These are phyloP conservation scores for Hypotaenidia okinawae DNA, from an alignment of 2,797 vertebrate genomes.

Conservation along the genomic window DNA sequence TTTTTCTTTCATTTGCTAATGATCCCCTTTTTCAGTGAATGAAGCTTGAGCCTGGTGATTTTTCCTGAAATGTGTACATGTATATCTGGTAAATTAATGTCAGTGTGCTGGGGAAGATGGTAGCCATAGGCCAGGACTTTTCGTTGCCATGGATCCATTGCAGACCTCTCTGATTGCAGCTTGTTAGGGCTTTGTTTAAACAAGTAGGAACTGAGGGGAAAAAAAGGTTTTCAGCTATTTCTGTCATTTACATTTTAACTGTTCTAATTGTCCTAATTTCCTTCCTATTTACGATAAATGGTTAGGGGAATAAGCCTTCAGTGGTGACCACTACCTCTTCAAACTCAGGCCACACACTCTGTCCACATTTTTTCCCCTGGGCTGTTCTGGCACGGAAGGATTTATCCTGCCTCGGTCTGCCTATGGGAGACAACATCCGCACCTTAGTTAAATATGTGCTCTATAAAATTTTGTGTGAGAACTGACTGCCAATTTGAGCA, in stretches of 20 bases:
- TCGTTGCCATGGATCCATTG: constrained; percentile 81
- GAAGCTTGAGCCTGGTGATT: constrained; percentile 43
- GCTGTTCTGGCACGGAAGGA: not conserved
- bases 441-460: not conserved
- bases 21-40: constrained; percentile 44
- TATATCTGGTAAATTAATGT: constrained; percentile 49
- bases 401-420: not conserved
- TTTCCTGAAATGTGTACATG: constrained; percentile 7
- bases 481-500: not conserved
- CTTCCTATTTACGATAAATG: constrained; percentile 51
- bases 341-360: not conserved
- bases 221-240: constrained; percentile 78
- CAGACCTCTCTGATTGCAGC: constrained; percentile 82
- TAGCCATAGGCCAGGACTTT: constrained; percentile 72
- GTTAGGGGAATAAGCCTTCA: not conserved
- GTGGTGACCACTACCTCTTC: constrained; percentile 12
- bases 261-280: constrained; percentile 71
- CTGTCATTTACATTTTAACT: constrained; percentile 86
- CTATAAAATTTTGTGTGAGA: not conserved
- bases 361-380: not conserved
- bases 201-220: constrained; percentile 71
- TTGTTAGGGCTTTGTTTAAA: constrained; percentile 85
- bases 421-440: not conserved
- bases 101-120: constrained; percentile 58
- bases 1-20: constrained; percentile 62